Base-by-base conservation (phyloP, 1,140 invertebrate genomes). In the Coptotermes formosanus region DNA sequence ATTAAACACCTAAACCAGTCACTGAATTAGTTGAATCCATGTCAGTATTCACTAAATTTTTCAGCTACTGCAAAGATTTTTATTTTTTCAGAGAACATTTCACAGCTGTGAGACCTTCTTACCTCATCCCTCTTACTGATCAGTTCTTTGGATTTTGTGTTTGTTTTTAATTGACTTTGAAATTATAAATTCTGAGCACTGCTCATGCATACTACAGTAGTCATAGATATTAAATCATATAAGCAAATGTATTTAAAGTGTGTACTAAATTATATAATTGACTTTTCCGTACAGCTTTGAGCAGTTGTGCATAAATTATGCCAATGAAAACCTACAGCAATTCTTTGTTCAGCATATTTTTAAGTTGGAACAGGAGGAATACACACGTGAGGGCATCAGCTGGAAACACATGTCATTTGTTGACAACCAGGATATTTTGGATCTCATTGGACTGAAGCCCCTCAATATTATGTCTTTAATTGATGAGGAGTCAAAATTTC, bases 331-430 rank as follows among this genome's bases (percentile, higher is more conserved):
- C 91, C 92, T 99, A 25, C 98, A 99, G 90, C 98, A 99, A 90
- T 99, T 99, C 90, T 99, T 99, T 90, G 97, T 99, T 1, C 94
- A 95, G 69, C 97, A 99, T 89, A 98, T 99, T 89, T 99, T 99
- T 90, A 97, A 99, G 92, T 91, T 99, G 89, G 98, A 99, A 90
- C 96, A 98, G 91, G 96, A 97, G 88, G 97, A 98, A 91, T 99
- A 99, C 90, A 95, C 95, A 88, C 93, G 94, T 86, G 97, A 99
- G 91, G 95, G 95, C 23, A 98, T 99, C 88, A 96, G 94, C 88
- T 99, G 98, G 98, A 93, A 95, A 85, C 96, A 97, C 89, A 98
- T 99, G 87, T 94, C 96, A 89, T 99, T 98, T 90, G 93, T 96
- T 32, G 98, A 99, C 90, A 99, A 99, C 92, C 97, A 98, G 91